Evolutionary conservation across 2,113 vertebrate genomes (phyloP), one percentile per base, ranked within the genome.

Genomic region (Chaetodon trifascialis): DNA sequence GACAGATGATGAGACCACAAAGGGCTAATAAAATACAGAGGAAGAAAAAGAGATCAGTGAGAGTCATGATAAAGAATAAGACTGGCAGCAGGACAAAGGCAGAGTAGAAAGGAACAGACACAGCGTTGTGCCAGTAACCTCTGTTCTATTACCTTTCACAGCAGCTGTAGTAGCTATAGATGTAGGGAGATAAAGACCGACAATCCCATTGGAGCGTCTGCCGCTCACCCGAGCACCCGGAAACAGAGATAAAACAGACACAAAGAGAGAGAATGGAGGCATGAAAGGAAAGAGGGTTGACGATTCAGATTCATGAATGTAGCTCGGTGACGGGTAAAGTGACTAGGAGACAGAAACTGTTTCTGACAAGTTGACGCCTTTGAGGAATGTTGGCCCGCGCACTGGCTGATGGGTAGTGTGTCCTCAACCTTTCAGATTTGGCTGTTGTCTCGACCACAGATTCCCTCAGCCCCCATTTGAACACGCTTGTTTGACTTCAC

Each of bases 341-440:
- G 82, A 88, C 79, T 70, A 76, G 81, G 86, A 88, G 80, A 89
- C 42, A 69, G 67, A 92, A 91, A 90, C 64, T 47, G 80, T 79
- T 90, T 91, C 51, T 92, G 93, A 92, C 88, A 90, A 86, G 84
- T 36, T 79, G 83, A 84, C 73, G 65, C 82, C 83, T 89, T 89
- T 89, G 83, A 92, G 73, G 80, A 89, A 87, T 25, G 63, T 73
- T 89, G 77, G 84, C 73, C 63, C 10, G 17, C 19, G 4, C 3
- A 11, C 56, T 67, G 75, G 70, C 84, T 85, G 81, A 66, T 90
- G 80, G 83, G 51, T 62, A 60, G 59, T 64, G 80, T 42, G 74
- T 89, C 86, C 84, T 85, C 70, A 78, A 90, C 91, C 87, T 93
- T 92, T 93, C 55, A 5, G 73, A 81, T 79, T 80, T 84, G 86